Percentiles rank a stretch among this genome's conserved stretches.
Conservation (phyloP, 2,113 vertebrate species). For the Chaenocephalus aceratus region DNA sequence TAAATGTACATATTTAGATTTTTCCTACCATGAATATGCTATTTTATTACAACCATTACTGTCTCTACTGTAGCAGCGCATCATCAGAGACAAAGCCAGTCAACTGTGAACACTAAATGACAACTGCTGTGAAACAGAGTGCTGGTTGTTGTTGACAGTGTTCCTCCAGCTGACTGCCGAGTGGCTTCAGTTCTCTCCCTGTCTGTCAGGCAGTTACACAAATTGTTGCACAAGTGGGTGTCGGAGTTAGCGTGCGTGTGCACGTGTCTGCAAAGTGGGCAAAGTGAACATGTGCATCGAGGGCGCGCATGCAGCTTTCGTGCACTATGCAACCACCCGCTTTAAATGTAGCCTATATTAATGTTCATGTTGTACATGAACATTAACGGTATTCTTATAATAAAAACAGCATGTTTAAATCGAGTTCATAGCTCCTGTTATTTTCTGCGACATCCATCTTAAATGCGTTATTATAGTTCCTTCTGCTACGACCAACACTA, state of each 20-base stretch:
- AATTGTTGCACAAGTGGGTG: conserved; percentile 20
- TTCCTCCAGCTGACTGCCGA: background rate
- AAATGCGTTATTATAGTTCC: background rate
- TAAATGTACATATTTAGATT: background rate
- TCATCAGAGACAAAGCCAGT: background rate
- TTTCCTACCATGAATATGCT: background rate
- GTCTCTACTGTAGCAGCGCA: background rate
- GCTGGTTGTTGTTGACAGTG: background rate
- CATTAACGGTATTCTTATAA: background rate
- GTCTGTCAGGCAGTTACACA: background rate
- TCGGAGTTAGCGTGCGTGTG: conserved; percentile 2
- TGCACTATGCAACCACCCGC: conserved; percentile 1
- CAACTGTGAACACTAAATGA: background rate
- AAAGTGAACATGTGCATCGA: conserved; percentile 3
- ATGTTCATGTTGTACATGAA: no score
- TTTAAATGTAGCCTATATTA: background rate
- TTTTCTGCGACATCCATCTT: background rate
- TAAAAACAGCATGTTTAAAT: background rate
- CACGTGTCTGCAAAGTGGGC: conserved; percentile 1
- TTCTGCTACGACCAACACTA: no score
- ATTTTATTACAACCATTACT: background rate
- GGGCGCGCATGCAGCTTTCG: conserved; percentile 1
- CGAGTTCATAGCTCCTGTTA: background rate
- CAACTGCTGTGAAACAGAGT: background rate
- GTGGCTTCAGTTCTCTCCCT: background rate